Percentiles rank a stretch among this genome's conserved stretches.
Evolutionary conservation across 2,797 vertebrate genomes (phyloP).

Genomic region (Characodon lateralis): DNA sequence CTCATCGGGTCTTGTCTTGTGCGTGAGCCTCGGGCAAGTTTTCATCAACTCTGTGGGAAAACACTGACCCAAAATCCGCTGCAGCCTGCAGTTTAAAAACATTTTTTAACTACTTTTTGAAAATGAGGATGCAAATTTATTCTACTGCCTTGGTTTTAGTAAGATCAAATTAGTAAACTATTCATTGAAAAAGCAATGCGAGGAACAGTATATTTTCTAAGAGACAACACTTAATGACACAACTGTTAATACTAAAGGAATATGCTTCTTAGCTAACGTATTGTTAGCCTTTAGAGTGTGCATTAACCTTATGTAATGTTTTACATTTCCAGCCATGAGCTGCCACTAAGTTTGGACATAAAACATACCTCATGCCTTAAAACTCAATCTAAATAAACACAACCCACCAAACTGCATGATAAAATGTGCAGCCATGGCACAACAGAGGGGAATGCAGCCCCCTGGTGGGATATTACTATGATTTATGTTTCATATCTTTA

Average conservation of each 20-base stretch:
- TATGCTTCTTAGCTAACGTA: slow-evolving; percentile 8
- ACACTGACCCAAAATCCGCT: not conserved
- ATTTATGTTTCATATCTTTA: slow-evolving; percentile 57
- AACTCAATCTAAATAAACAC: slow-evolving; percentile 2
- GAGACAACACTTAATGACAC: slow-evolving; percentile 17
- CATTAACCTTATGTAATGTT: too few species aligned
- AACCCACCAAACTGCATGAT: slow-evolving; percentile 17
- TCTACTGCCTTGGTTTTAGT: not conserved
- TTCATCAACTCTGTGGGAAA: slow-evolving; percentile 12
- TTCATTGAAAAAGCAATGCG: slow-evolving; percentile 9
- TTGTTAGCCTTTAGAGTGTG: not conserved
- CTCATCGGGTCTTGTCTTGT: slow-evolving; percentile 13
- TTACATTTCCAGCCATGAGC: too few species aligned
- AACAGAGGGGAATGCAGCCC: slow-evolving; percentile 12
- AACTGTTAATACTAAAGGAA: slow-evolving; percentile 14
- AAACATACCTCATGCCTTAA: slow-evolving; percentile 5
- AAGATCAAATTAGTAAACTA: slow-evolving; percentile 11
- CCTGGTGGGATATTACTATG: slow-evolving; percentile 47
- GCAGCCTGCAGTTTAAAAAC: not conserved
- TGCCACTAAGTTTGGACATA: not conserved
- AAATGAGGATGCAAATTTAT: slow-evolving; percentile 1
- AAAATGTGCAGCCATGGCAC: slow-evolving; percentile 22
- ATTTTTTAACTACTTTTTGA: not conserved
- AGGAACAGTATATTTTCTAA: not conserved
- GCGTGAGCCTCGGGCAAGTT: slow-evolving; percentile 38